Base-by-base conservation (phyloP, 1,140 invertebrate genomes). In the Drosophila pruinosa region DNA sequence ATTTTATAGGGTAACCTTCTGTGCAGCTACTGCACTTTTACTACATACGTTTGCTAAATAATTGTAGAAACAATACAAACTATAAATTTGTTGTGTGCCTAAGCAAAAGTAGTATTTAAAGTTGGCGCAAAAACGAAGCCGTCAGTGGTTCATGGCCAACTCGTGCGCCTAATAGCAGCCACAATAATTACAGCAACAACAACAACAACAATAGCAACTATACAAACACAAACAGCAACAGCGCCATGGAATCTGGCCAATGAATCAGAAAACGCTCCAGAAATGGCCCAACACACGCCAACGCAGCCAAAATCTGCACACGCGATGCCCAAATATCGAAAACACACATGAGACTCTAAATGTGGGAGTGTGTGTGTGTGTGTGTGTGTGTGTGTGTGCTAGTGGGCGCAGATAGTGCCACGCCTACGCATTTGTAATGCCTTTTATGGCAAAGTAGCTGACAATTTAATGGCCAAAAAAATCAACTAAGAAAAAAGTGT, bases 71-170 rank as follows among this genome's bases (percentile, higher is more conserved):
- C 28, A 38, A 63, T 6, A 28, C 45, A 54, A 17, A 38, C n/a
- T 45, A 34, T n/a, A 31, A 48, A 65, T 54, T 75, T 82, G 62
- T 57, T 68, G 50, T 71, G 54, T 62, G 61, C 34, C 43, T 54
- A 50, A 43, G 62, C 31, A 56, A 67, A 72, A 80, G 36, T 67
- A 61, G 38, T 56, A 31, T 67, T 67, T 63, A 36, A 21, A 38
- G 39, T 39, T 39, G 17, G 31, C 17, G 5, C 17, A 43, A 21
- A 22, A 38, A 15, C 21, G 15, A 50, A 82, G 54, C 63, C 59
- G 65, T 78, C 78, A 86, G 65, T 86, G 82, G 82, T 86, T 86
- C 82, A 86, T 64, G 82, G 82, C 69, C 82, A 86, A 82, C 78
- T 86, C 82, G 82, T 86, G 82, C 83, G 70, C 56, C 59, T 88